These are phyloP conservation scores for Pecten maximus DNA, from an alignment of 2,888 invertebrate genomes.

Conservation along the genomic window DNA sequence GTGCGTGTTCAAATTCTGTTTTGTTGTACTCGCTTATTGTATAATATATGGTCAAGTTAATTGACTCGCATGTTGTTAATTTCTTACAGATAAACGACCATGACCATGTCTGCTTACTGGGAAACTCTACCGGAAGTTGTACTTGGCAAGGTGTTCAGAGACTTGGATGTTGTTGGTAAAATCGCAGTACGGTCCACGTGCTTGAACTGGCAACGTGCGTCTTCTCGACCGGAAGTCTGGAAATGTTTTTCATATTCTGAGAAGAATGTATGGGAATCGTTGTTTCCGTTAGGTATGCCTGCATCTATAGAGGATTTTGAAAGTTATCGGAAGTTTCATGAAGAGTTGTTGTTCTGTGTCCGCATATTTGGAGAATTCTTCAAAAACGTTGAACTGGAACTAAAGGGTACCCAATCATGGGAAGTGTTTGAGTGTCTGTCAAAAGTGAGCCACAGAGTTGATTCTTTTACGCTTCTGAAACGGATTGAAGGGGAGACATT, in stretches of 20 bases:
- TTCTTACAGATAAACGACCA: not conserved
- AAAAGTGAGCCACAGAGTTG: constrained; percentile 53
- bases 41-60: not conserved
- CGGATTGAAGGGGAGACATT: constrained; percentile 8
- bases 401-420: constrained; percentile 51
- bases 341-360: constrained; percentile 45
- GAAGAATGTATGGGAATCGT: constrained; percentile 39
- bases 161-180: constrained; percentile 55
- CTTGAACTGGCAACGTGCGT: constrained; percentile 55
- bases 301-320: constrained; percentile 43
- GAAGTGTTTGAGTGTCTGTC: constrained; percentile 54
- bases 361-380: constrained; percentile 55
- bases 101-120: constrained; percentile 52
- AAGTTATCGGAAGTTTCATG: constrained; percentile 3
- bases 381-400: constrained; percentile 49
- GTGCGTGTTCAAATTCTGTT: no score
- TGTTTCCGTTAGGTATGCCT: constrained; percentile 42
- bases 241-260: constrained; percentile 43
- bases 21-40: no score
- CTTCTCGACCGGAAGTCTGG: constrained; percentile 57
- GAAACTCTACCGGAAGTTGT: constrained; percentile 57
- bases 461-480: constrained; percentile 44
- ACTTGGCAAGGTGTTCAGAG: constrained; percentile 56
- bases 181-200: constrained; percentile 56
- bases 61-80: not conserved